A percentile compares a stretch with the other conserved stretches of the same genome.
phyloP scores from a whole-genome alignment of 2,113 vertebrate genomes.

The Podarcis raffonei region DNA sequence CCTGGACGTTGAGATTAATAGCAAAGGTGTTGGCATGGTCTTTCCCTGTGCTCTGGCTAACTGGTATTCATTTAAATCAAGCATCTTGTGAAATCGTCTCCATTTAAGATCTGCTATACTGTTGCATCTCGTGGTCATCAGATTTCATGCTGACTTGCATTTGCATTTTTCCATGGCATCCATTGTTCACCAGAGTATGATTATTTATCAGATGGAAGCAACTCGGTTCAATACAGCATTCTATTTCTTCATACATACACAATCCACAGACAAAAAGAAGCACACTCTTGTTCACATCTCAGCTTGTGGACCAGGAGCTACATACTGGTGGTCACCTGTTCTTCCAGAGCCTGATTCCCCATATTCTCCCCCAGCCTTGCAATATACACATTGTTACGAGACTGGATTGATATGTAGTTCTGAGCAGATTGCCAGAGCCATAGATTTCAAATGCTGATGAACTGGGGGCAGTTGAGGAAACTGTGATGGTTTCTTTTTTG shows the following conservation, averaged over 20 bases:
- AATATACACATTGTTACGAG: background rate
- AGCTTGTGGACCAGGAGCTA: background rate
- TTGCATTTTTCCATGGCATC: background rate
- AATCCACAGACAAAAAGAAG: background rate
- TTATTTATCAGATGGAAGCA: background rate
- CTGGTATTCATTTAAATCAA: slow-evolving; percentile 9
- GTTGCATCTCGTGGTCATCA: background rate
- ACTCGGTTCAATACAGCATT: background rate
- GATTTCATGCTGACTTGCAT: background rate
- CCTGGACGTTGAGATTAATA: slow-evolving; percentile 12
- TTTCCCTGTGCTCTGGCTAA: background rate
- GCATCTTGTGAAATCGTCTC: background rate
- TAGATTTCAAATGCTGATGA: background rate
- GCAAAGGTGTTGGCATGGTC: background rate
- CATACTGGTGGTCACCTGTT: background rate
- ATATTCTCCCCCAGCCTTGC: background rate
- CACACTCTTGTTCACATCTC: background rate
- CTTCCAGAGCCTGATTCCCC: background rate
- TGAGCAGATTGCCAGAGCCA: background rate
- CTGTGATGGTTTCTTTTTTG: background rate
- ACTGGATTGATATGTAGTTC: background rate
- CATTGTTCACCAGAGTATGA: background rate
- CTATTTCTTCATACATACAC: background rate
- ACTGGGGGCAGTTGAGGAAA: background rate
- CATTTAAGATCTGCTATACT: background rate